phyloP scores from a whole-genome alignment of 2,797 vertebrate species.

The Halcyon leucocephala region DNA sequence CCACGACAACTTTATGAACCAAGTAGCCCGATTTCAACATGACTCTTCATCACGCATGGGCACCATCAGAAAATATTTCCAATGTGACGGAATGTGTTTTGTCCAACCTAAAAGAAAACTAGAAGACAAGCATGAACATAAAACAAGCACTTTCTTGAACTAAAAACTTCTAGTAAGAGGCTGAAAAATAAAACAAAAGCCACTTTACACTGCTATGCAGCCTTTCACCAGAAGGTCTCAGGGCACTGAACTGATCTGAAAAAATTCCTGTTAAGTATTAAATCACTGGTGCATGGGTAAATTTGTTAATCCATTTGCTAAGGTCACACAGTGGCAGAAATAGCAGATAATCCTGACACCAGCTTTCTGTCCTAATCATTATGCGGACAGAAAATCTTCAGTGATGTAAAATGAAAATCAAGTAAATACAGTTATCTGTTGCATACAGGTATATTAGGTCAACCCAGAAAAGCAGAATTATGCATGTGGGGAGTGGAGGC shows the following conservation, averaged over 20 bases:
- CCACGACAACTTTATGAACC: background rate
- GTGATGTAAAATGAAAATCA: conserved; percentile 11
- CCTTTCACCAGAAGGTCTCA: background rate
- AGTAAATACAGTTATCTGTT: background rate
- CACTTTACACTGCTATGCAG: background rate
- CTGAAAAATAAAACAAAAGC: conserved; percentile 16
- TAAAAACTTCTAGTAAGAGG: background rate
- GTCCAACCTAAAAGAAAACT: background rate
- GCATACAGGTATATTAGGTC: background rate
- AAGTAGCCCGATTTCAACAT: background rate
- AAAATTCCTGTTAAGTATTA: conserved; percentile 19
- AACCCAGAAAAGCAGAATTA: background rate
- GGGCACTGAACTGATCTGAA: background rate
- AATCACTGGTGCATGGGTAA: conserved; percentile 47
- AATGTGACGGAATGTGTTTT: background rate
- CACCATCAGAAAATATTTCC: background rate
- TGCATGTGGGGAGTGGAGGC: background rate
- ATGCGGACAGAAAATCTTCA: conserved; percentile 32
- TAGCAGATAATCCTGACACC: conserved; percentile 51
- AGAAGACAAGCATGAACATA: background rate
- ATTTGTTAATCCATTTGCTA: conserved; percentile 63
- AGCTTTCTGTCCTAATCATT: conserved; percentile 38
- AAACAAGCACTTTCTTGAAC: background rate
- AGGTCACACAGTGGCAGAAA: conserved; percentile 54
- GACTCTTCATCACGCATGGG: background rate